These are phyloP conservation scores for Acanthopagrus latus DNA, from an alignment of 2,797 vertebrate genomes.

Conservation along the genomic window DNA sequence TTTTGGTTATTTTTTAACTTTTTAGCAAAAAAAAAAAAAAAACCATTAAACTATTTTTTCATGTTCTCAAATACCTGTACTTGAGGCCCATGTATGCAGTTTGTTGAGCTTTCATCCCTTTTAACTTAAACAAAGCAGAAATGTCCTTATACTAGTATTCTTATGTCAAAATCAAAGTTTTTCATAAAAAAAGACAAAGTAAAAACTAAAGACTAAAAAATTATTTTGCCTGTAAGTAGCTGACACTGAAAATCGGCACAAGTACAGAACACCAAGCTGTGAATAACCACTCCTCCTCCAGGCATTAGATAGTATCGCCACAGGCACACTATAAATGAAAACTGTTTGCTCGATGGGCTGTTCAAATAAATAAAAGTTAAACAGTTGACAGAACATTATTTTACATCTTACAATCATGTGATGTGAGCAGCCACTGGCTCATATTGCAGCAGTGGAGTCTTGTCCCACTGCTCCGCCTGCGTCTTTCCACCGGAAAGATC, in stretches of 20 bases:
- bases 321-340: constrained; percentile 42
- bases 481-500: constrained; percentile 27
- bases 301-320: constrained; percentile 37
- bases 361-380: constrained; percentile 49
- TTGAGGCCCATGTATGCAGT: not conserved
- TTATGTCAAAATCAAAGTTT: not conserved
- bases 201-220: constrained; percentile 1
- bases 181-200: constrained; percentile 19
- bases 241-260: constrained; percentile 27
- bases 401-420: constrained; percentile 40
- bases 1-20: not conserved
- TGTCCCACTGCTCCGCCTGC: constrained; percentile 8
- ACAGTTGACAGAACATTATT: constrained; percentile 51
- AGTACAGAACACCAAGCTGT: constrained; percentile 36
- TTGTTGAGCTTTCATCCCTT: not conserved
- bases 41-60: not conserved
- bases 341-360: constrained; percentile 37
- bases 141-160: not conserved
- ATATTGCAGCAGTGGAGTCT: constrained; percentile 17
- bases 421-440: constrained; percentile 24
- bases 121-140: constrained; percentile 3
- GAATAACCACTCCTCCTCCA: constrained; percentile 29
- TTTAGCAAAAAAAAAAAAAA: constrained; percentile 1
- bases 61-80: not conserved
- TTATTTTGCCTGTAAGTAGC: constrained; percentile 33